Evolutionary conservation across 2,888 invertebrate genomes (phyloP).

Genomic region (Callosobruchus maculatus): DNA sequence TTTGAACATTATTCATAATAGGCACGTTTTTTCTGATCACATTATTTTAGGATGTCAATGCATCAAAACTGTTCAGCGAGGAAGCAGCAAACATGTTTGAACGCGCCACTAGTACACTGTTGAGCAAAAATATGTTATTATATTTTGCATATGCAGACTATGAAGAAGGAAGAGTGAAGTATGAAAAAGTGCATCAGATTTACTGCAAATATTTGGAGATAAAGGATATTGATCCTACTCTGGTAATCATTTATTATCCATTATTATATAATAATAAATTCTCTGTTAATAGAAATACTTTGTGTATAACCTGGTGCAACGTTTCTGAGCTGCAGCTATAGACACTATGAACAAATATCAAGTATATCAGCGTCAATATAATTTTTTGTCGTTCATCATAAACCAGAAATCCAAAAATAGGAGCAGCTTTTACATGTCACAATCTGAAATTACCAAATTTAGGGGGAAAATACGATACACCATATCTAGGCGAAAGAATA

Average conservation of each 20-base stretch:
- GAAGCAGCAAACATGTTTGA: conserved; percentile 95
- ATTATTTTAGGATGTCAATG: conserved; percentile 76
- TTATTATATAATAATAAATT: too few relatives aligned
- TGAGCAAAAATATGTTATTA: conserved; percentile 87
- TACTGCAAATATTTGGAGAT: conserved; percentile 89
- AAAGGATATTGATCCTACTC: conserved; percentile 89
- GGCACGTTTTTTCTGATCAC: not conserved
- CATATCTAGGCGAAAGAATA: too few relatives aligned
- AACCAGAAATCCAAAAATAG: too few relatives aligned
- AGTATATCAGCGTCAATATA: too few relatives aligned
- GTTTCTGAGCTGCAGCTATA: too few relatives aligned
- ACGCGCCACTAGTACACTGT: conserved; percentile 82
- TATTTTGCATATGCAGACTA: conserved; percentile 99
- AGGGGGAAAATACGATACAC: too few relatives aligned
- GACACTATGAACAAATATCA: too few relatives aligned
- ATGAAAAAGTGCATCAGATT: conserved; percentile 94
- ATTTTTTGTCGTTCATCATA: too few relatives aligned
- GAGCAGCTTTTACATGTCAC: too few relatives aligned
- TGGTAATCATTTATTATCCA: conserved; percentile 71
- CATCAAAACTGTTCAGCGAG: conserved; percentile 88
- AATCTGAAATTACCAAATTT: too few relatives aligned
- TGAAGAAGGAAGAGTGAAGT: conserved; percentile 93
- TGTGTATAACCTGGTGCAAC: too few relatives aligned
- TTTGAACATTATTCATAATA: not conserved
- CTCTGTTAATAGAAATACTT: too few relatives aligned